Conservation (phyloP, 1,140 invertebrate genomes). For the Apis dorsata region DNA sequence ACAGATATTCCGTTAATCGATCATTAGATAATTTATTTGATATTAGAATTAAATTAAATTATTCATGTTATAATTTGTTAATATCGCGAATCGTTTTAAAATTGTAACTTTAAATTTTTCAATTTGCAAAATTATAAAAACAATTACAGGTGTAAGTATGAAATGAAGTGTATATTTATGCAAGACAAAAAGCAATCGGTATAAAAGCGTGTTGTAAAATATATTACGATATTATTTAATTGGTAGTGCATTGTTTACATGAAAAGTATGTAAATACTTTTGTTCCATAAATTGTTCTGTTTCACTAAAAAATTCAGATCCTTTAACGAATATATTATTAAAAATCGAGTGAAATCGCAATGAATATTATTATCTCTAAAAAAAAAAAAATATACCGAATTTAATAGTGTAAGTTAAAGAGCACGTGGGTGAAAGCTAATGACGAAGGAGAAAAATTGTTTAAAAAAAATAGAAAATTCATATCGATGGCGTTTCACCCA, state of each 20-base stretch:
- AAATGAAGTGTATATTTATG: conserved; percentile 29
- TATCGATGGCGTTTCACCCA: conserved; percentile 15
- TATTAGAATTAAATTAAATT: too few relatives aligned
- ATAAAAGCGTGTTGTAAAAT: conserved; percentile 26
- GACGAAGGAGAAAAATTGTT: background rate
- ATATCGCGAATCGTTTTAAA: background rate
- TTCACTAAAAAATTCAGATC: background rate
- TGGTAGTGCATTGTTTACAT: background rate
- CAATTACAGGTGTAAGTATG: background rate
- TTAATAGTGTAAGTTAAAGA: conserved; percentile 30
- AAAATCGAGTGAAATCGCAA: background rate
- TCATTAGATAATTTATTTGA: background rate
- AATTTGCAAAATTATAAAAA: background rate
- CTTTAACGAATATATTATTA: too few relatives aligned
- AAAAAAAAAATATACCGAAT: conserved; percentile 20
- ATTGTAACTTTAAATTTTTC: background rate
- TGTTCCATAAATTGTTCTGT: background rate
- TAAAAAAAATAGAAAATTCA: background rate
- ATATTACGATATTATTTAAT: conserved; percentile 11
- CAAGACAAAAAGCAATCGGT: conserved; percentile 6
- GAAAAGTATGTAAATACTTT: conserved; percentile 32
- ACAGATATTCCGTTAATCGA: background rate
- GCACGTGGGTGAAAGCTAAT: background rate
- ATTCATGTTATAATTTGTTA: too few relatives aligned
- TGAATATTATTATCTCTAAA: background rate